Evolutionary conservation across 2,113 vertebrate genomes (phyloP), one percentile per base, ranked within the genome.

Genomic region (Oncorhynchus tshawytscha): DNA sequence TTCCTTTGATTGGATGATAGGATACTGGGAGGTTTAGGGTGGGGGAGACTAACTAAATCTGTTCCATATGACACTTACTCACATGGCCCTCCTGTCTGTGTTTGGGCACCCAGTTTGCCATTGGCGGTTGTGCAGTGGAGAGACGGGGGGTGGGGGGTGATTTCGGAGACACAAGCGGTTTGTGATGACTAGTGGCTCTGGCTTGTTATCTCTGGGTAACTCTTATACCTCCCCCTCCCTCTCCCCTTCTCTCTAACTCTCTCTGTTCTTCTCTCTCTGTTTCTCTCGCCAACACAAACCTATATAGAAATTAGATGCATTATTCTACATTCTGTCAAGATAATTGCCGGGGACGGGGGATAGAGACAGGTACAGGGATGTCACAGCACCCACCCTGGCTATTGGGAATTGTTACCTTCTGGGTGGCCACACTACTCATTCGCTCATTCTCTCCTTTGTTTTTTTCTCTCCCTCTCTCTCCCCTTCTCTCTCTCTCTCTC

Each of bases 1-100:
- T 95, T 96, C 94, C 93, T 94, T 4, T 76, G 86, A 86, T 88
- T 84, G 91, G 92, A 94, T 90, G 91, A 90, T 89, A 94, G 84
- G 39, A 72, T 73, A 72, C 71, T 79, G 48, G 81, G 84, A 79
- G 81, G 70, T 82, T 27, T 16, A 51, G 27, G 27, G 20, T 49
- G 29, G 60, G 27, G 16, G 29, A 45, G 54, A 73, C 87, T 87
- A 70, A 94, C 95, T 96, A 96, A 98, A 97, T 94, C 97, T 95
- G 93, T 94, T 95, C 94, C 96, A 93, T 97, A 97, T 98, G 96
- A 97, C 94, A 94, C 91, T 90, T 89, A 88, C 93, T 97, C 96
- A 96, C 95, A 94, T 95, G 95, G 93, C 84, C 84, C 51, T 81
- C 51, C 51, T 54, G 51, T 54, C 51, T 54, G 78, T 91, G 94